Base-by-base conservation (phyloP, 2,113 vertebrate genomes). In the Dermatemys mawii region DNA sequence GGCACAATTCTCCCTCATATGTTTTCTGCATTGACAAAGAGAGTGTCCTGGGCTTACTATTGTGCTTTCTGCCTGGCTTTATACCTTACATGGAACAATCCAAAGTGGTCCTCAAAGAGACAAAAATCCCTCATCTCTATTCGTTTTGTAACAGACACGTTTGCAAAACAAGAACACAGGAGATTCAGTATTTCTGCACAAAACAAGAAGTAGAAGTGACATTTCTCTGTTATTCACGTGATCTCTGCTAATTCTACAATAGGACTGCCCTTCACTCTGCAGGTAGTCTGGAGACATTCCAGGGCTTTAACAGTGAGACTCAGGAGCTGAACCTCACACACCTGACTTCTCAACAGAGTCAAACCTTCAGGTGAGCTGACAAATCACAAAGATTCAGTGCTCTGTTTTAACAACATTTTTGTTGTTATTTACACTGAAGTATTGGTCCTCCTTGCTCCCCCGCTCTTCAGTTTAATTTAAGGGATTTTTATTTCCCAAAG, bases 11-110 rank as follows among this genome's bases (percentile, higher is more conserved):
- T 81, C 21, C 55, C 60, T 89, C 21, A 27, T 5, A 75, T 44
- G 26, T 2, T 75, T 10, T 44, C 41, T 46, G 73, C 41, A 26
- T 46, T 11, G 6, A 81, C 54, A 70, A 75, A 35, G 21, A 48
- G 0, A 0, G 81, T 3, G 22, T 48, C 49, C 35, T 26, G 3
- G 49, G 80, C 35, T 80, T 41, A 5, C 6, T 78, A 8, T 7
- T 4, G 0, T n/a, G 11, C 0, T 14, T 80, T 57, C 21, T 78
- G 22, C 27, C 24, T 55, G 29, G 67, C 80, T 91, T 73, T 76
- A 85, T 38, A 83, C 6, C 48, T 70, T 2, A 87, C 8, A 83
- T 8, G 49, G 27, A 79, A 1, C 79, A 84, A 93, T 51, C 84
- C 54, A 91, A 88, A 57, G 4, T 3, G 76, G 14, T 35, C 91